Evolutionary conservation across 2,113 vertebrate genomes (phyloP).

Genomic region (Nibea albiflora): DNA sequence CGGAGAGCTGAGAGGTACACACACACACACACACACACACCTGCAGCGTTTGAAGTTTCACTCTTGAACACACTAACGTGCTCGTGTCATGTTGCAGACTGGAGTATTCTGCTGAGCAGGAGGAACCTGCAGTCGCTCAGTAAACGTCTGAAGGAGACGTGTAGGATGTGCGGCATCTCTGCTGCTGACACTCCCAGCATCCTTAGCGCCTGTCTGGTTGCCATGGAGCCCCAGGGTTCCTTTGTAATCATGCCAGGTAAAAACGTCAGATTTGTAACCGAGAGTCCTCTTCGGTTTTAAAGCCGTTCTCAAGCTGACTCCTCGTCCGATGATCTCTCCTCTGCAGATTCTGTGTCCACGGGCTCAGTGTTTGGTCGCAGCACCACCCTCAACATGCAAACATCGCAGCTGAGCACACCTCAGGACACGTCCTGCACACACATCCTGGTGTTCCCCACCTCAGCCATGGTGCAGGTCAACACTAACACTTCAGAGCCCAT

Average conservation of each 20-base stretch:
- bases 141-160: constrained; percentile 97
- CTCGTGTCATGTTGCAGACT: constrained; percentile 85
- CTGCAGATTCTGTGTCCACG: constrained; percentile 93
- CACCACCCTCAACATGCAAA: constrained; percentile 97
- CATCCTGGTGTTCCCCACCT: constrained; percentile 97
- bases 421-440: constrained; percentile 99
- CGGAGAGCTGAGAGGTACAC: constrained; percentile 94
- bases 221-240: constrained; percentile 98
- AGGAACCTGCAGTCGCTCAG: constrained; percentile 96
- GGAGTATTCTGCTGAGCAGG: constrained; percentile 98
- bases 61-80: background rate
- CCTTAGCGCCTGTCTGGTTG: constrained; percentile 97
- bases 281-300: background rate
- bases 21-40: constrained; percentile 21
- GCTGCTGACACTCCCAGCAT: constrained; percentile 98
- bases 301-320: background rate
- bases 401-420: constrained; percentile 95
- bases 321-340: background rate
- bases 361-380: constrained; percentile 97
- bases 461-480: constrained; percentile 95
- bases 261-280: background rate
- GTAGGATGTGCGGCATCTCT: constrained; percentile 98
- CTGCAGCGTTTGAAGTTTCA: background rate
- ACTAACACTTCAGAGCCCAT: constrained; percentile 93
- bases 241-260: constrained; percentile 99